A percentile compares a stretch with the other conserved stretches of the same genome.
Evolutionary conservation across 2,888 invertebrate species (phyloP).

Genomic region (Rhagonycha lutea): DNA sequence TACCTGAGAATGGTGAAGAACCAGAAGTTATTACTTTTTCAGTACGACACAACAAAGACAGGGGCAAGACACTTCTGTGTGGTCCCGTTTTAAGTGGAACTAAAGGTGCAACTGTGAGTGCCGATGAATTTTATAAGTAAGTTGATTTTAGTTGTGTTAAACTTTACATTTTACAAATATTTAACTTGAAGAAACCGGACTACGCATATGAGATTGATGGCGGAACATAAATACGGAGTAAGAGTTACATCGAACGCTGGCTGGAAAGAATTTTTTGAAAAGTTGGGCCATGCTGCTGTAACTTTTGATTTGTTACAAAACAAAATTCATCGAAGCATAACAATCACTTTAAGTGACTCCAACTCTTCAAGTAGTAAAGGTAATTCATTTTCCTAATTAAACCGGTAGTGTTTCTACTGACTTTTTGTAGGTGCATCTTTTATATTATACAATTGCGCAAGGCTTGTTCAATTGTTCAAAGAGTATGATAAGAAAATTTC

Average conservation of each 20-base stretch:
- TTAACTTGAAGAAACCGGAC: conserved; percentile 60
- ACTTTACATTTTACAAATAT: not conserved
- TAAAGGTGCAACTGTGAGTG: conserved; percentile 58
- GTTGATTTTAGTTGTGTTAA: conserved; percentile 26
- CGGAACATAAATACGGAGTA: conserved; percentile 70
- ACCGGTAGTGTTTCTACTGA: not conserved
- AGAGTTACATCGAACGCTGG: conserved; percentile 57
- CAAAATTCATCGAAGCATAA: conserved; percentile 64
- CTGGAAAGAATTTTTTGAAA: conserved; percentile 61
- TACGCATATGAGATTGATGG: conserved; percentile 67
- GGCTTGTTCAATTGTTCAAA: conserved; percentile 68
- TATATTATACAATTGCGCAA: conserved; percentile 77
- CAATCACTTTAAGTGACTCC: conserved; percentile 58
- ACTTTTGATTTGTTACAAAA: conserved; percentile 71
- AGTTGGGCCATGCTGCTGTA: conserved; percentile 68
- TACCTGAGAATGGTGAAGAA: conserved; percentile 43
- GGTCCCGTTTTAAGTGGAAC: conserved; percentile 66
- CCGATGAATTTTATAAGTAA: conserved; percentile 61
- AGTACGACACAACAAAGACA: conserved; percentile 53
- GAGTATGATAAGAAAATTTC: conserved; percentile 64
- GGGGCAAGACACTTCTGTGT: conserved; percentile 54
- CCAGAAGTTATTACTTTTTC: conserved; percentile 49
- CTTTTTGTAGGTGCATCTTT: conserved; percentile 67
- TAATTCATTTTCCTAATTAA: conserved; percentile 34
- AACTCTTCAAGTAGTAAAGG: conserved; percentile 61